Base-by-base conservation (phyloP, 2,888 invertebrate genomes). In the Autographa pulchrina region DNA sequence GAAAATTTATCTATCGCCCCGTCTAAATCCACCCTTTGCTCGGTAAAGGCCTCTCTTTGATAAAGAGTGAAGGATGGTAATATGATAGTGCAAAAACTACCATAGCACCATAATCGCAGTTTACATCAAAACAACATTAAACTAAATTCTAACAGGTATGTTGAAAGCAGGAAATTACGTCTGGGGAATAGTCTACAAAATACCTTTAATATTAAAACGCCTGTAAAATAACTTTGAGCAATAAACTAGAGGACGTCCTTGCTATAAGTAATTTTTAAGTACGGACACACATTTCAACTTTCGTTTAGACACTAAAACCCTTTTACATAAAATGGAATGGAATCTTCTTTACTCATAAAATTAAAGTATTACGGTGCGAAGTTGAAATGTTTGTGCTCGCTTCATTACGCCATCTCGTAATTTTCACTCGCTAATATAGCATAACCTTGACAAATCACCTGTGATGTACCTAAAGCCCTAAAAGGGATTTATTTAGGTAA, bases 341-440 rank as follows among this genome's bases (percentile, higher is more conserved):
- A 82, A 84, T 86, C 80, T 84, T 81, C 75, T 74, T 74, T 71
- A 75, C 80, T 72, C 84, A 85, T 85, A 86, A 87, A 88, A 86
- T 86, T 85, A 84, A 85, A 85, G 80, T 84, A 85, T 86, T 84
- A 86, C 78, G 70, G 84, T 72, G 83, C 78, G 81, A 85, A 85
- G 82, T 85, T 85, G 78, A 79, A 81, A 80, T 75, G 82, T 77
- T 74, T 74, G 78, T 81, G 75, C 72, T 75, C 78, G 83, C 85
- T 86, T 86, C 86, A 86, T 90, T 90, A 89, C 74, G 73, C 75
- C 84, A 86, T 80, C 90, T 82, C 90, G 87, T 91, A 91, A 90
- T 89, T 91, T 90, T 74, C 77, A 82, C 83, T 72, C 84, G 80
- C 85, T 90, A 90, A 90, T n/a, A n/a, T 89, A 80, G 76, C 79